Evolutionary conservation across 2,888 invertebrate genomes (phyloP).

Genomic region (Ormyrus nitidulus): DNA sequence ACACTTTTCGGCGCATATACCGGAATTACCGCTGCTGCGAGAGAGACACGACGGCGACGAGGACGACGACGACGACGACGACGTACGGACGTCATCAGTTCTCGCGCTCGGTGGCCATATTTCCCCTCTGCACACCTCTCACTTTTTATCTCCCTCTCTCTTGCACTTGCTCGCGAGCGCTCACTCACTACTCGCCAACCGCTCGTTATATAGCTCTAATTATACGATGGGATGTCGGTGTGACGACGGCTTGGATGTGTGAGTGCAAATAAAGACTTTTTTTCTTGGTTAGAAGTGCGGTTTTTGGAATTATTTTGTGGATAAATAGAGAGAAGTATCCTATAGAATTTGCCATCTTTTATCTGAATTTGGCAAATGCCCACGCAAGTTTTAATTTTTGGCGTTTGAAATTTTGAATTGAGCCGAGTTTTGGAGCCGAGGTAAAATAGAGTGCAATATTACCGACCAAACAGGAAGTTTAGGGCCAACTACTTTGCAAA

Average conservation of each 20-base stretch:
- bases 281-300: too few species aligned
- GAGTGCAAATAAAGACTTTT: too few species aligned
- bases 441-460: too few species aligned
- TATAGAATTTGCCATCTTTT: too few species aligned
- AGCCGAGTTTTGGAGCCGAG: too few species aligned
- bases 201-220: not conserved
- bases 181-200: not conserved
- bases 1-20: not conserved
- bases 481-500: too few species aligned
- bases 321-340: too few species aligned
- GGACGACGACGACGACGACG: conserved; percentile 10
- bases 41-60: not conserved
- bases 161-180: not conserved
- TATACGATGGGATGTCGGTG: not conserved
- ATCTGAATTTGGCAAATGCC: too few species aligned
- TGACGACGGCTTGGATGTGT: not conserved
- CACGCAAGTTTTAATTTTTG: too few species aligned
- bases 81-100: conserved; percentile 50
- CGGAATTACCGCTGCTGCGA: not conserved
- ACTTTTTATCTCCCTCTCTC: conserved; percentile 13
- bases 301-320: too few species aligned
- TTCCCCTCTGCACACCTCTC: conserved; percentile 25
- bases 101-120: conserved; percentile 48
- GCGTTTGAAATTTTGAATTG: too few species aligned
- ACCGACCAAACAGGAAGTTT: too few species aligned